Conservation (phyloP, 2,797 vertebrate species). For the Galago senegalensis region DNA sequence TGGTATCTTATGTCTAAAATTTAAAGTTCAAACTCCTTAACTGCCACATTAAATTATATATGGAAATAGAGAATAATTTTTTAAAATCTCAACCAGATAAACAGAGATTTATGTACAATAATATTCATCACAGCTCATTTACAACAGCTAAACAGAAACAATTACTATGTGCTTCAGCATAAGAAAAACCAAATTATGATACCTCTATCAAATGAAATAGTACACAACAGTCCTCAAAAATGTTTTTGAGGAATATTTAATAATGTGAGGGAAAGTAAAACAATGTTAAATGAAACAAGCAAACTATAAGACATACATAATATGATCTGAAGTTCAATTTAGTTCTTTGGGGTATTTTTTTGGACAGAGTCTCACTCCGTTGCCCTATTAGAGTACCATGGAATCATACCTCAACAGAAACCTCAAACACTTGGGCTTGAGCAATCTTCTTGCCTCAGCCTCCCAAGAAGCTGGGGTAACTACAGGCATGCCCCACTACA, state of each 20-base stretch:
- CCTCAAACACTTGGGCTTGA: no score
- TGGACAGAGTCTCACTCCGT: no score
- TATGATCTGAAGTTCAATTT: constrained; percentile 36
- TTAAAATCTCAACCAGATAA: constrained; percentile 30
- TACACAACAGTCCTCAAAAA: constrained; percentile 11
- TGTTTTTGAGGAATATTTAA: constrained; percentile 31
- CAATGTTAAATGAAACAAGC: background rate
- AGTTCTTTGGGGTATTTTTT: no score
- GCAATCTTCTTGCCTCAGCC: no score
- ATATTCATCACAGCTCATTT: constrained; percentile 44
- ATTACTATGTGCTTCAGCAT: background rate
- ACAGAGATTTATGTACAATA: constrained; percentile 22
- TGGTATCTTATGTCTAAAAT: background rate
- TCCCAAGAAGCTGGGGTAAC: no score
- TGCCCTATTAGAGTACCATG: no score
- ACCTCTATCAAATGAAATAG: background rate
- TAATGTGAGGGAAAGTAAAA: constrained; percentile 26
- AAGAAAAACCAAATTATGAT: constrained; percentile 43
- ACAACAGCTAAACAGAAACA: constrained; percentile 46
- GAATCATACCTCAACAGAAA: no score
- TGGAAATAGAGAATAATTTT: constrained; percentile 37
- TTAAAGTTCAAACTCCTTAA: constrained; percentile 54
- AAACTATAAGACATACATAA: constrained; percentile 3
- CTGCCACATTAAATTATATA: constrained; percentile 2
- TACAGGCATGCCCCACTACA: no score